Percentiles rank a stretch among this genome's conserved stretches.
Conservation (phyloP, 1,140 invertebrate genomes). For the Papilio helenus region DNA sequence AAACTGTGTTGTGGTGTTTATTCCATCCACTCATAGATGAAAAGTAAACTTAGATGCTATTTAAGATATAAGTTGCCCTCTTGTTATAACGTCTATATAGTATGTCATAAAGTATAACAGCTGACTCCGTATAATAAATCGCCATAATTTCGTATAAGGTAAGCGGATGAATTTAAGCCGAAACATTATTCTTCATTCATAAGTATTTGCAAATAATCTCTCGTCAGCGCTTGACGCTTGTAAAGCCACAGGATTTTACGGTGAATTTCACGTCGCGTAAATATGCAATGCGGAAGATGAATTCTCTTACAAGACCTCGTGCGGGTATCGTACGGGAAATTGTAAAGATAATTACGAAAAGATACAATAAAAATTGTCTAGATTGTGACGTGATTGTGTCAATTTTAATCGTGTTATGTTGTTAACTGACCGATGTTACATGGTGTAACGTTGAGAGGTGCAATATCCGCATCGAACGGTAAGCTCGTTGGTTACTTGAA, state of each 20-base stretch:
- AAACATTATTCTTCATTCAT: slow-evolving; percentile 27
- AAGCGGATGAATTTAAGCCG: slow-evolving; percentile 26
- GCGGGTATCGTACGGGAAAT: background rate
- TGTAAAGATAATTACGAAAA: background rate
- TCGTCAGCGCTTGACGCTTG: slow-evolving; percentile 21
- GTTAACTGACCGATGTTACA: no score
- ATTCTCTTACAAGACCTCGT: background rate
- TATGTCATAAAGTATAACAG: background rate
- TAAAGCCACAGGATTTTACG: slow-evolving; percentile 14
- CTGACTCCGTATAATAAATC: background rate
- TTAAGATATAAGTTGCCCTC: background rate
- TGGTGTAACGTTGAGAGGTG: no score
- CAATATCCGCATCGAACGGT: no score
- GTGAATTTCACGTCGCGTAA: slow-evolving; percentile 14
- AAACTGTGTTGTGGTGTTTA: no score
- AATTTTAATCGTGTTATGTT: no score
- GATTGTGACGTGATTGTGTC: no score
- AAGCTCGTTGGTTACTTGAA: no score
- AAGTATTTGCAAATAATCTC: slow-evolving; percentile 27
- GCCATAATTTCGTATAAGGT: slow-evolving; percentile 17
- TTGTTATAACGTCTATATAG: background rate
- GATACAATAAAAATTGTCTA: background rate
- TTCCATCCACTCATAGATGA: no score
- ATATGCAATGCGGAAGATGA: slow-evolving; percentile 16
- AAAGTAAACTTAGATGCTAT: background rate